These are phyloP conservation scores for Drosophila limbata DNA, from an alignment of 2,888 invertebrate species.

Conservation along the genomic window DNA sequence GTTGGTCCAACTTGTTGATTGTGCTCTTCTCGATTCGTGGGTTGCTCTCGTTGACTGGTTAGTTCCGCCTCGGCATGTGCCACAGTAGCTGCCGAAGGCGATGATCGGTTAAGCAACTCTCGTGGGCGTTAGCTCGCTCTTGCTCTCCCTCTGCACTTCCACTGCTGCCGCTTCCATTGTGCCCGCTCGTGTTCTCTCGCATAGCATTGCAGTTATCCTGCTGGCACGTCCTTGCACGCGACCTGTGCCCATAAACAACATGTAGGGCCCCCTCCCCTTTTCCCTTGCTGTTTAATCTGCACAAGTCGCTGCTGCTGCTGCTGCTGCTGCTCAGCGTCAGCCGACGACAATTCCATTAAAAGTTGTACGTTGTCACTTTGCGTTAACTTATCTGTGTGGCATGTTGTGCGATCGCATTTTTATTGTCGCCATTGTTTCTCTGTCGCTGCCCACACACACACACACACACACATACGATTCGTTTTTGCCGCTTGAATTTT, in stretches of 20 bases:
- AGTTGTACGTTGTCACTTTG: conserved; percentile 81
- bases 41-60: conserved; percentile 67
- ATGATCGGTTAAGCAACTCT: conserved; percentile 58
- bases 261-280: conserved; percentile 29
- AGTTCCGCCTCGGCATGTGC: conserved; percentile 80
- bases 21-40: conserved; percentile 27
- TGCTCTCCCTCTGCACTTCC: background rate
- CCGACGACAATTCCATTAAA: conserved; percentile 81
- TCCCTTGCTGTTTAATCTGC: background rate
- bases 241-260: conserved; percentile 59
- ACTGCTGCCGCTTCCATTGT: background rate
- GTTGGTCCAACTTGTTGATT: conserved; percentile 1
- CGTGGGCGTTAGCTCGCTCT: conserved; percentile 65
- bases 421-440: conserved; percentile 81
- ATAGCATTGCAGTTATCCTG: conserved; percentile 40
- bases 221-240: conserved; percentile 67
- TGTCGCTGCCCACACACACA: conserved; percentile 61
- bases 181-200: conserved; percentile 2
- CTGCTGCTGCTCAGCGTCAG: conserved; percentile 38
- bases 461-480: conserved; percentile 31
- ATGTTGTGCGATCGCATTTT: conserved; percentile 82
- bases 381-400: conserved; percentile 78
- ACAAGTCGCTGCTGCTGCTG: background rate
- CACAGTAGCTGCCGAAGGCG: conserved; percentile 77
- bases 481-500: conserved; percentile 73